phyloP scores from a whole-genome alignment of 2,888 invertebrate species.

The Parasteatoda lunata region DNA sequence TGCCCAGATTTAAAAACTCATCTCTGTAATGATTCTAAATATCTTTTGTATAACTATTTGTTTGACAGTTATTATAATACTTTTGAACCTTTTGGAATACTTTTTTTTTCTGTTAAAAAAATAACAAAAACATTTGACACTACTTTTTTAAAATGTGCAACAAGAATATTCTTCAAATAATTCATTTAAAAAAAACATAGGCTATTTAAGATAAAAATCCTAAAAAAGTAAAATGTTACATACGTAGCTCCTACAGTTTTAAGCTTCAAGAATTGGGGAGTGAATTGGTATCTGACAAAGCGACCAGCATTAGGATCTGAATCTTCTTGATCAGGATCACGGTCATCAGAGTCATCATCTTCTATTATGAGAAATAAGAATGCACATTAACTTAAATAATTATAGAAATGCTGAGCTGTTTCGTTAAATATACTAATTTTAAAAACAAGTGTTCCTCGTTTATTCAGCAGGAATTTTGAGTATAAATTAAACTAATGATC shows the following conservation, averaged over 20 bases:
- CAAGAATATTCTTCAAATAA: neutral
- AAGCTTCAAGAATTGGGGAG: constrained; percentile 95
- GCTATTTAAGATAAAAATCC: neutral
- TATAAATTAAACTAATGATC: too few species aligned
- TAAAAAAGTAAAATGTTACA: constrained; percentile 75
- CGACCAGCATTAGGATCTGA: constrained; percentile 92
- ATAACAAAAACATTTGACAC: neutral
- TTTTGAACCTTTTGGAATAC: neutral
- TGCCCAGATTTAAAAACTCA: too few species aligned
- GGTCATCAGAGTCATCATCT: constrained; percentile 69
- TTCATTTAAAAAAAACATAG: neutral
- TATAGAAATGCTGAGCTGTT: too few species aligned
- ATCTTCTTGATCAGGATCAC: constrained; percentile 71
- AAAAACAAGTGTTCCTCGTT: too few species aligned
- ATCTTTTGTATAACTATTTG: neutral
- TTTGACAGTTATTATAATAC: neutral
- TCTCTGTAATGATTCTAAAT: too few species aligned
- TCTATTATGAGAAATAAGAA: constrained; percentile 45
- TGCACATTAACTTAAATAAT: too few species aligned
- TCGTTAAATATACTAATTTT: too few species aligned
- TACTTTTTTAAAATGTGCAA: neutral
- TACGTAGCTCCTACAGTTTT: constrained; percentile 98
- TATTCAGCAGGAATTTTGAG: too few species aligned
- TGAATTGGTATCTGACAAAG: constrained; percentile 99
- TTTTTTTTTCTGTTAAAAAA: neutral